Conservation (phyloP, 2,113 vertebrate genomes). For the Cyanistes caeruleus region DNA sequence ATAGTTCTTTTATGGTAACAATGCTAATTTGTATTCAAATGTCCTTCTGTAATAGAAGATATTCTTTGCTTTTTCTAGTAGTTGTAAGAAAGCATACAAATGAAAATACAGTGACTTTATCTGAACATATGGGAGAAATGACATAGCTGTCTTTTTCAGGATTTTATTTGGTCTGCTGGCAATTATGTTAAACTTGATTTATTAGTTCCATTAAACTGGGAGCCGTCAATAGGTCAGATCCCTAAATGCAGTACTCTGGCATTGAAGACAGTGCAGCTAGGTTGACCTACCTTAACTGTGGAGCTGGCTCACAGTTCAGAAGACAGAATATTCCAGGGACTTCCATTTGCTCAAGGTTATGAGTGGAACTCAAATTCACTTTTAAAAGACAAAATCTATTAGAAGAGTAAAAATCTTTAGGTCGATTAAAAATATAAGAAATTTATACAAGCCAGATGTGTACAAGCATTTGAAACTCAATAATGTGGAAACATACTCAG, state of each 20-base stretch:
- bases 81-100: not conserved
- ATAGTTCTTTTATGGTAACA: not conserved
- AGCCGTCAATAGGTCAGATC: not conserved
- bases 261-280: not conserved
- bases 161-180: not conserved
- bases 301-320: not conserved
- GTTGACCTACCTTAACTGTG: not conserved
- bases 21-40: constrained; percentile 2
- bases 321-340: not conserved
- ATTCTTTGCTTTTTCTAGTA: not conserved
- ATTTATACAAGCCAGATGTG: not conserved
- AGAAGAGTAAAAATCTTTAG: not conserved
- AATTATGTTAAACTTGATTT: not conserved
- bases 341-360: not conserved
- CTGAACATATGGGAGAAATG: not conserved
- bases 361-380: not conserved
- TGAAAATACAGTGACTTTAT: not conserved
- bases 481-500: not conserved
- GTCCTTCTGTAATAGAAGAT: not conserved
- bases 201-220: not conserved
- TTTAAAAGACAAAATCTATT: not conserved
- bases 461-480: not conserved
- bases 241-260: not conserved
- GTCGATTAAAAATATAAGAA: not conserved
- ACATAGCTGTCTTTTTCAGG: not conserved